phyloP scores from a whole-genome alignment of 1,140 invertebrate genomes.

The Steinernema khuongi region DNA sequence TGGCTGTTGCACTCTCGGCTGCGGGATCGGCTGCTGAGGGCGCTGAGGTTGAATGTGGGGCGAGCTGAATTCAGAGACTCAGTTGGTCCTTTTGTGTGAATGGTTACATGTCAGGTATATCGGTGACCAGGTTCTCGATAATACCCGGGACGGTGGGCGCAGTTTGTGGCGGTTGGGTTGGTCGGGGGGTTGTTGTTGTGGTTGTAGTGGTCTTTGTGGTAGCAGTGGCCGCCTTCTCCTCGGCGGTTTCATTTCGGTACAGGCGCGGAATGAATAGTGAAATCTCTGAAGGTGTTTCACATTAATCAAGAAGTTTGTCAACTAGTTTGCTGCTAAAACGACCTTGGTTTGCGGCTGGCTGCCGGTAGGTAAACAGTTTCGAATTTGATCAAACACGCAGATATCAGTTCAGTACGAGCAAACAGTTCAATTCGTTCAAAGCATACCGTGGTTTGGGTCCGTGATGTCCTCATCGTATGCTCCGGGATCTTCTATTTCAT shows the following conservation, averaged over 20 bases:
- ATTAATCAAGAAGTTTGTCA: slow-evolving; percentile 26
- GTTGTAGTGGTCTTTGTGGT: slow-evolving; percentile 31
- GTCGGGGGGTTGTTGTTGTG: slow-evolving; percentile 24
- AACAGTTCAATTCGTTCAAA: too few species aligned
- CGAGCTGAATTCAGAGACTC: background rate
- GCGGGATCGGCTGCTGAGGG: slow-evolving; percentile 31
- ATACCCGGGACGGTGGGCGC: slow-evolving; percentile 27
- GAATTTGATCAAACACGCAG: background rate
- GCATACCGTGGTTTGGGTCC: background rate
- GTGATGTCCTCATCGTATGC: background rate
- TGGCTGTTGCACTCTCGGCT: slow-evolving; percentile 28
- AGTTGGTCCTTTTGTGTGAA: background rate
- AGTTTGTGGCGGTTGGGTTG: background rate
- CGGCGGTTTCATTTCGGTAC: slow-evolving; percentile 49
- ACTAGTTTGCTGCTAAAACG: background rate
- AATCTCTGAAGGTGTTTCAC: slow-evolving; percentile 38
- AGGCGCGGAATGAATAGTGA: slow-evolving; percentile 49
- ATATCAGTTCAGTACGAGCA: background rate
- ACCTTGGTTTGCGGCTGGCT: background rate
- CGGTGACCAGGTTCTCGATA: slow-evolving; percentile 26
- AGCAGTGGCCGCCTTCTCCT: slow-evolving; percentile 33
- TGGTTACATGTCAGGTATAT: slow-evolving; percentile 21
- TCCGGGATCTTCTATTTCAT: slow-evolving; percentile 1
- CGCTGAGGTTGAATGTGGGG: slow-evolving; percentile 23
- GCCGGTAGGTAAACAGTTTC: background rate